These are phyloP conservation scores for Neotoma lepida DNA, from an alignment of 2,113 vertebrate genomes.

Conservation along the genomic window DNA sequence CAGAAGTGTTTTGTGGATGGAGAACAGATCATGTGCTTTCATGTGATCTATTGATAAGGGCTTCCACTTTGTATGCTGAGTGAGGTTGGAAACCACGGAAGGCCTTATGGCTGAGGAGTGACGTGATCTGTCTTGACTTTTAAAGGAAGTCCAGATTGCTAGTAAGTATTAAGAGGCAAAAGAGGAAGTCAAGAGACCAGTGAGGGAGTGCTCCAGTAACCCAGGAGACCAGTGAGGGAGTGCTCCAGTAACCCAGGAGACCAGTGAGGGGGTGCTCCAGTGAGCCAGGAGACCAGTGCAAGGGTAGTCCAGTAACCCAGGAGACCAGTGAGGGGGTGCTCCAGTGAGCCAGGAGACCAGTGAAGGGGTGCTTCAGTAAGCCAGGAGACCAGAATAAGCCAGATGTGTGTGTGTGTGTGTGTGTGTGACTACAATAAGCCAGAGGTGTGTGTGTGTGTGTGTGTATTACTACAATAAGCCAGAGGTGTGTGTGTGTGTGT, in stretches of 20 bases:
- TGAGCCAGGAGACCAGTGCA: background rate
- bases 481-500: too few relatives aligned
- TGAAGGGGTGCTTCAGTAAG: background rate
- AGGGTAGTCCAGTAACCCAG: background rate
- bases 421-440: too few relatives aligned
- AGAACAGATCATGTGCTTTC: background rate
- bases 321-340: background rate
- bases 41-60: background rate
- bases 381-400: background rate
- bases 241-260: background rate
- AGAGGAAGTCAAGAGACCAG: background rate
- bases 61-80: constrained; percentile 20
- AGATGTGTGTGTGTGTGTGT: too few relatives aligned
- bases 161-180: background rate
- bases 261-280: background rate
- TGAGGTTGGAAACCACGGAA: background rate
- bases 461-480: too few relatives aligned
- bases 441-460: too few relatives aligned
- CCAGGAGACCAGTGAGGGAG: background rate
- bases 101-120: background rate
- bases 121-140: constrained; percentile 48
- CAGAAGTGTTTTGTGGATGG: background rate
- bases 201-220: background rate
- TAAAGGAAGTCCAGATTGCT: background rate
- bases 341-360: background rate